Evolutionary conservation across 2,113 vertebrate species (phyloP).

Genomic region (Thryonomys swinderianus): DNA sequence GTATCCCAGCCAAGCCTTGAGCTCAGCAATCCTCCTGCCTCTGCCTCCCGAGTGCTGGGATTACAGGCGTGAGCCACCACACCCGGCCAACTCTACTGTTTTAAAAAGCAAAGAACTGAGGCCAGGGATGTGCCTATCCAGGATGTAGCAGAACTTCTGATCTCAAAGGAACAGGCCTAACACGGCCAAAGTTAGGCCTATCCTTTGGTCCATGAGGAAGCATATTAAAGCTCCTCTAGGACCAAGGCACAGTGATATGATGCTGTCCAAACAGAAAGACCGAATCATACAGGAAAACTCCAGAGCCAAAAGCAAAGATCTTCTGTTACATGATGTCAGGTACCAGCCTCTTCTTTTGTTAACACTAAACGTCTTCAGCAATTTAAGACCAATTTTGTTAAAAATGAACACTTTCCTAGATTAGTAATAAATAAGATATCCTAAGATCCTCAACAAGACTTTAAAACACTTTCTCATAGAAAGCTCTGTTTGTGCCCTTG

Average conservation of each 20-base stretch:
- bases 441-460: slow-evolving; percentile 78
- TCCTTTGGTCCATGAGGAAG: rapidly evolving
- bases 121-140: rapidly evolving
- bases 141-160: not conserved
- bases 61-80: too few relatives aligned
- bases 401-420: slow-evolving; percentile 76
- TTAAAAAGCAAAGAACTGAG: not conserved
- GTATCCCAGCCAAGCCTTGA: too few relatives aligned
- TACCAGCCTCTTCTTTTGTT: slow-evolving; percentile 54
- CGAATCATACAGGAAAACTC: slow-evolving; percentile 33
- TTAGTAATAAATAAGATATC: slow-evolving; percentile 81
- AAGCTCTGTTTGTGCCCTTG: slow-evolving; percentile 74
- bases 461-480: slow-evolving; percentile 77
- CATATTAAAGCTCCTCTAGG: rapidly evolving
- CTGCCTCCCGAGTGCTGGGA: too few relatives aligned
- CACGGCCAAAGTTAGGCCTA: rapidly evolving
- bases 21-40: too few relatives aligned
- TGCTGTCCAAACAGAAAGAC: not conserved
- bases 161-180: not conserved
- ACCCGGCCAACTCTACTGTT: too few relatives aligned
- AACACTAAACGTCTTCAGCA: slow-evolving; percentile 67
- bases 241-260: rapidly evolving
- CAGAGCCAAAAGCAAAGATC: slow-evolving; percentile 29
- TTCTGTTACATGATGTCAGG: slow-evolving; percentile 55
- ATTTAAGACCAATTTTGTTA: slow-evolving; percentile 73